Base-by-base conservation (phyloP, 2,888 invertebrate species). In the Smittia sp. region DNA sequence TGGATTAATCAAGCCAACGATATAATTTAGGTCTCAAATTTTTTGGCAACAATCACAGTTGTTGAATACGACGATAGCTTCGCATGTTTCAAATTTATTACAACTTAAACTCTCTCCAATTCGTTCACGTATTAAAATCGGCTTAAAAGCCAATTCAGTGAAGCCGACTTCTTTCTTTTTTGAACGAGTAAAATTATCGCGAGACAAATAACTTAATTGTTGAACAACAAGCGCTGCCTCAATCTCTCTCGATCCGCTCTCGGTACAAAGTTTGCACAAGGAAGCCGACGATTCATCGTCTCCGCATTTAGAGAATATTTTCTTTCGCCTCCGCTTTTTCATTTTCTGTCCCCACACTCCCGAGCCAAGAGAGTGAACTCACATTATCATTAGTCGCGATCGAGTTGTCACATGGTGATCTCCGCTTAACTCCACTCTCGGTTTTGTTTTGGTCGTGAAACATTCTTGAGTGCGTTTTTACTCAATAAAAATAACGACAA, bases 361-460 rank as follows among this genome's bases (percentile, higher is more conserved):
- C 32, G 32, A 32, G 32, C 32, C 9, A 32, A 15, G 46, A 46
- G 46, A 46, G 46, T 46, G 13, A n/a, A 46, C 15, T 15, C 46
- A 46, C 46, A 70, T 70, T 52, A 70, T 70, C 69, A 70, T 69
- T 46, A 70, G 69, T 70, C 52, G 69, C 69, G 69, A 70, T 70
- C 69, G 69, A 20, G 54, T 15, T 70, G 24, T 52, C 54, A 54
- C 52, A 52, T 70, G 54, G 69, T 70, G 69, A 52, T 58, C 58
- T 20, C 3, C 58, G 4, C 20, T 58, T 58, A 22, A 15, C 15
- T 15, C 15, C n/a, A 15, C n/a, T 46, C 46, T 39, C 39, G 4
- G 58, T 13, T 58, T 58, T 58, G 58, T 58, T 58, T 46, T 46
- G 46, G n/a, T 46, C 46, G 7, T 11, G 15, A 46, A 46, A n/a